phyloP scores from a whole-genome alignment of 2,113 vertebrate species.

The Podocnemis expansa region DNA sequence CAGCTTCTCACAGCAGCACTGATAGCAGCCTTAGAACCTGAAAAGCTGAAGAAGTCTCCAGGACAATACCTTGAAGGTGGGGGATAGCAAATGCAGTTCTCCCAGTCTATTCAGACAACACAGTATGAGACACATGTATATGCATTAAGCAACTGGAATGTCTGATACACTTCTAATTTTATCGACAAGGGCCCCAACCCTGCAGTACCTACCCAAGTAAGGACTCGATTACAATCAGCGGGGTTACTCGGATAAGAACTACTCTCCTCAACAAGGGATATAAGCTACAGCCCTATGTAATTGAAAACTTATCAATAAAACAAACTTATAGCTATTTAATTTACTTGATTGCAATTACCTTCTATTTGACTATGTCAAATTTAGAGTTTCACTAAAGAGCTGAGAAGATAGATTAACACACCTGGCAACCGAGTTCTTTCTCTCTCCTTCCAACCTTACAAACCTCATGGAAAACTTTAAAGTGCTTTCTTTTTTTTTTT shows the following conservation, averaged over 20 bases:
- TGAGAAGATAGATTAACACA: fast-evolving
- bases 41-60: not conserved
- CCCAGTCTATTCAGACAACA: not conserved
- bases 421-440: not conserved
- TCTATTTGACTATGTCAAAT: not conserved
- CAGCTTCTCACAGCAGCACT: not conserved
- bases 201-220: not conserved
- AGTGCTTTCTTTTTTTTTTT: not conserved
- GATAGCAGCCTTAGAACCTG: not conserved
- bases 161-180: fast-evolving
- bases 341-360: not conserved
- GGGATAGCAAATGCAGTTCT: not conserved
- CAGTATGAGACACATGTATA: not conserved
- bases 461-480: not conserved
- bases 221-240: not conserved
- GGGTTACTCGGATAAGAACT: not conserved
- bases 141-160: not conserved
- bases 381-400: not conserved
- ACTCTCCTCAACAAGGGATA: not conserved
- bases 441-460: not conserved
- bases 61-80: not conserved
- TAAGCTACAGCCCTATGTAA: not conserved
- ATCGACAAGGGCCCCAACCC: not conserved
- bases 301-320: not conserved
- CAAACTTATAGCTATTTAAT: not conserved